Percentiles rank a stretch among this genome's conserved stretches.
Conservation (phyloP, 2,888 invertebrate species). For the Leptinotarsa tumamoca region DNA sequence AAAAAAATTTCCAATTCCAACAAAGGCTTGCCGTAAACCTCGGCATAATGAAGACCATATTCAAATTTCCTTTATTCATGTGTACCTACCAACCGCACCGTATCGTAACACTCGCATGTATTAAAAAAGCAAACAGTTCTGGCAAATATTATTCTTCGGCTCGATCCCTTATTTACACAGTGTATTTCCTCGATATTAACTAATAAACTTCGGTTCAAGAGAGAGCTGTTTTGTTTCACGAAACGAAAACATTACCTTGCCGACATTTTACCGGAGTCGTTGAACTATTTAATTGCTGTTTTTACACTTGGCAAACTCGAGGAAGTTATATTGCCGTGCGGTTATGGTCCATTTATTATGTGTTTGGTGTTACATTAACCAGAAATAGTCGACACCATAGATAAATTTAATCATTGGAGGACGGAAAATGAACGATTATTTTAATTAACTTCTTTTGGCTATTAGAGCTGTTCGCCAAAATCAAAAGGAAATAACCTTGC, state of each 20-base stretch:
- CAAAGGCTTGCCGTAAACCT: conserved; percentile 17
- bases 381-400: neutral
- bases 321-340: neutral
- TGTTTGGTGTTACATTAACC: neutral
- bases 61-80: conserved; percentile 13
- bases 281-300: conserved; percentile 12
- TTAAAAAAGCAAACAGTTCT: conserved; percentile 15
- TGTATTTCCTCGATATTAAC: conserved; percentile 18
- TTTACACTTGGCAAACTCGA: conserved; percentile 9
- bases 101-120: conserved; percentile 5
- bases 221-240: conserved; percentile 21
- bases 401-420: neutral
- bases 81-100: neutral
- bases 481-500: too few relatives aligned
- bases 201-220: conserved; percentile 18
- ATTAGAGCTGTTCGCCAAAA: too few relatives aligned
- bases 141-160: conserved; percentile 17
- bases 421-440: too few relatives aligned
- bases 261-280: conserved; percentile 14
- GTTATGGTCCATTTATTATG: conserved; percentile 4
- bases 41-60: neutral
- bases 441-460: too few relatives aligned
- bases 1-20: conserved; percentile 1
- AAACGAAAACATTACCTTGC: conserved; percentile 15
- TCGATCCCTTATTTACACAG: conserved; percentile 20